These are phyloP conservation scores for Marmota flaviventris DNA, from an alignment of 2,113 vertebrate genomes.

Conservation along the genomic window DNA sequence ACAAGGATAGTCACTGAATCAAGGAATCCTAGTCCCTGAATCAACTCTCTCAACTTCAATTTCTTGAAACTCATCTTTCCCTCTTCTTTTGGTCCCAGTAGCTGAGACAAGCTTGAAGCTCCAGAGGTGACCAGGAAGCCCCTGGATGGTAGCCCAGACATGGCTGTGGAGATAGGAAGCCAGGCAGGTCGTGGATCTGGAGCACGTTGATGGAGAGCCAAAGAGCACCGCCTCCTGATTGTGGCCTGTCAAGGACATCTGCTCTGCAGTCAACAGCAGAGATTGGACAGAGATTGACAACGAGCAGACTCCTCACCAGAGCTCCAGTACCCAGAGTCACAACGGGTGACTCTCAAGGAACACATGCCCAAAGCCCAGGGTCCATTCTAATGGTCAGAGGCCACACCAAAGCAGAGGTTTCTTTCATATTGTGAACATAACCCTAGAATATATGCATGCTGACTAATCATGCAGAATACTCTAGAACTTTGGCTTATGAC, in stretches of 20 bases:
- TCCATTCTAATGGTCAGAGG: background rate
- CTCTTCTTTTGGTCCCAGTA: background rate
- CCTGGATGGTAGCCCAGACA: background rate
- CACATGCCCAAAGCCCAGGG: background rate
- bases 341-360: background rate
- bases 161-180: background rate
- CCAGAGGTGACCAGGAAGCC: background rate
- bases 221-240: background rate
- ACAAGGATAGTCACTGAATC: conserved; percentile 12
- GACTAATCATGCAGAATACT: background rate
- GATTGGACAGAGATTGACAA: background rate
- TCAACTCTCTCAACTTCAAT: background rate
- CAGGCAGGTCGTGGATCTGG: background rate
- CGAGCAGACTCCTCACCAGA: background rate
- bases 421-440: background rate
- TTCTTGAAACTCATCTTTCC: background rate
- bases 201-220: background rate
- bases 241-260: background rate
- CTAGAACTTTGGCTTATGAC: conserved; percentile 45
- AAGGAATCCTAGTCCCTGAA: background rate
- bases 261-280: background rate
- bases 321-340: background rate
- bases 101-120: background rate
- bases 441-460: background rate
- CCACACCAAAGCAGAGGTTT: background rate